phyloP scores from a whole-genome alignment of 2,888 invertebrate species.

The Papilio gigon region DNA sequence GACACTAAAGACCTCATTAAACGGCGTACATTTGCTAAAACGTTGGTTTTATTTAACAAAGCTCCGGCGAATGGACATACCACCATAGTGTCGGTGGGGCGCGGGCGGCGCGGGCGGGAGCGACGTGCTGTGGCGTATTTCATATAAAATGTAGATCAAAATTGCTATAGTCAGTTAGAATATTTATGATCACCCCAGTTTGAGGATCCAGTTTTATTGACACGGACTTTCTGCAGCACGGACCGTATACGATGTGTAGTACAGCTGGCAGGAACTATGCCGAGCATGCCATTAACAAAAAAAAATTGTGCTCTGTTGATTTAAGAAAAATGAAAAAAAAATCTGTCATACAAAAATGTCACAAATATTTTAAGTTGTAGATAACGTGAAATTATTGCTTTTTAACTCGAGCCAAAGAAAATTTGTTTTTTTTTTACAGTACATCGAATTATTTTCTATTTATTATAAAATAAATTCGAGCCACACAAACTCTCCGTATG shows the following conservation, averaged over 20 bases:
- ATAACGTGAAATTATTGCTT: no score
- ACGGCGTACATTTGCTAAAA: slow-evolving; percentile 72
- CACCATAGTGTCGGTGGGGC: slow-evolving; percentile 57
- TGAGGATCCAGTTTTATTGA: slow-evolving; percentile 45
- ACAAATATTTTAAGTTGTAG: no score
- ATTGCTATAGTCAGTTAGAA: slow-evolving; percentile 58
- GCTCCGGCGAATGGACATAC: slow-evolving; percentile 70
- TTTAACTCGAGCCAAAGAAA: no score
- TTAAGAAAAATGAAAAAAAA: no score
- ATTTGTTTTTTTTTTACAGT: no score
- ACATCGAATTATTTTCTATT: no score
- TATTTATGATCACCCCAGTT: slow-evolving; percentile 54
- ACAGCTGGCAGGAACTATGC: neutral
- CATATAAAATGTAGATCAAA: slow-evolving; percentile 55
- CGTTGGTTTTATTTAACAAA: slow-evolving; percentile 73
- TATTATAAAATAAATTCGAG: neutral
- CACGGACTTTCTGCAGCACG: slow-evolving; percentile 28
- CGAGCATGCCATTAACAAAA: no score
- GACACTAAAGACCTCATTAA: slow-evolving; percentile 76
- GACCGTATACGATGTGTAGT: neutral
- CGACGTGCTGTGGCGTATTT: neutral
- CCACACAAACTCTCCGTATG: neutral
- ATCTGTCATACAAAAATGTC: no score
- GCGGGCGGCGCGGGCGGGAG: neutral
- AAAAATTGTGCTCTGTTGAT: no score